phyloP scores from a whole-genome alignment of 2,888 invertebrate genomes.

The Euplagia quadripunctaria region DNA sequence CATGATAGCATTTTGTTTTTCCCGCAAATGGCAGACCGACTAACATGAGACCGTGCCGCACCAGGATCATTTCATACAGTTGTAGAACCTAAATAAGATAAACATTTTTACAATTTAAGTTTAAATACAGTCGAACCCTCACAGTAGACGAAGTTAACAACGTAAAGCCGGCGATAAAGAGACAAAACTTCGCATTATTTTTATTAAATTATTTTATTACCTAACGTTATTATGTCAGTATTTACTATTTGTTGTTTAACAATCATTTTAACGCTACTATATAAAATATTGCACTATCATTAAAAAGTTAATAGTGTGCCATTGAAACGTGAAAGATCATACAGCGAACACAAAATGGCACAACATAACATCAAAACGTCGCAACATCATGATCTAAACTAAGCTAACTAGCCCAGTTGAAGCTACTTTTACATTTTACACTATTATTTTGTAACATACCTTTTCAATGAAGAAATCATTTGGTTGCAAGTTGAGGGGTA shows the following conservation, averaged over 20 bases:
- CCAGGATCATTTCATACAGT: constrained; percentile 98
- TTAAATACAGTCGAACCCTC: neutral
- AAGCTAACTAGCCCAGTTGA: too few species aligned
- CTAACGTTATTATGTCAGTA: too few species aligned
- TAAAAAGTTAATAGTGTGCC: too few species aligned
- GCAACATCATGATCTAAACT: too few species aligned
- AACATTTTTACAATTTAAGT: neutral
- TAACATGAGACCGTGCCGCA: constrained; percentile 97
- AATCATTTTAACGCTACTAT: too few species aligned
- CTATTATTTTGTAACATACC: constrained; percentile 55
- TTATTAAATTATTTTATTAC: too few species aligned
- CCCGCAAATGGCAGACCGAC: constrained; percentile 97
- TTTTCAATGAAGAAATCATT: constrained; percentile 95
- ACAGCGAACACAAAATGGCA: too few species aligned
- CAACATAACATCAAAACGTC: too few species aligned
- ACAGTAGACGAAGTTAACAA: too few species aligned
- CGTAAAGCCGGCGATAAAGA: neutral
- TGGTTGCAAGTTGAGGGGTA: constrained; percentile 92
- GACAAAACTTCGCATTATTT: neutral
- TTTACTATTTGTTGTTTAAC: too few species aligned
- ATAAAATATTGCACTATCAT: too few species aligned
- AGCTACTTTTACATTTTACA: neutral
- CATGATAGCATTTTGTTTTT: constrained; percentile 94
- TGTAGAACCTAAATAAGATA: constrained; percentile 82
- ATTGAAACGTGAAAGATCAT: too few species aligned